These are phyloP conservation scores for Tetragnatha versicolor DNA, from an alignment of 1,140 invertebrate species.

Conservation along the genomic window DNA sequence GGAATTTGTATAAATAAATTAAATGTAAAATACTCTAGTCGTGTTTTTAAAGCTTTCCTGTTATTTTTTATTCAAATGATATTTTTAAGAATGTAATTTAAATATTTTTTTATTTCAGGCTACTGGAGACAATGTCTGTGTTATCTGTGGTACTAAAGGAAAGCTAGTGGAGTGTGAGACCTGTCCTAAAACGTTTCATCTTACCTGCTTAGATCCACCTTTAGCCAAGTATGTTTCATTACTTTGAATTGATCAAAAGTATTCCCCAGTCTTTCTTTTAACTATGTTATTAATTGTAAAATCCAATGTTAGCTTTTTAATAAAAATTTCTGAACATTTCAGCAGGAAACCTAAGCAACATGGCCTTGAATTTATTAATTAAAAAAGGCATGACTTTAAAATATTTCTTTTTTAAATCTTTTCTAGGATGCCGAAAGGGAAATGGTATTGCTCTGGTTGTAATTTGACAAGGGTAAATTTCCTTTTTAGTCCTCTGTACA, in stretches of 20 bases:
- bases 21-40: too few relatives aligned
- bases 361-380: not conserved
- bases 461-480: constrained; percentile 53
- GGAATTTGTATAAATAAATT: too few relatives aligned
- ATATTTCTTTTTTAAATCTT: constrained; percentile 14
- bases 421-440: constrained; percentile 61
- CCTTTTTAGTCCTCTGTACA: not conserved
- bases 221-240: constrained; percentile 70
- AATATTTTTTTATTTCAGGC: constrained; percentile 59
- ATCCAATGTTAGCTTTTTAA: too few relatives aligned
- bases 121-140: constrained; percentile 69
- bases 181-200: constrained; percentile 89
- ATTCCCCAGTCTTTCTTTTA: too few relatives aligned
- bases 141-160: constrained; percentile 81
- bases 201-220: constrained; percentile 88
- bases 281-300: too few relatives aligned
- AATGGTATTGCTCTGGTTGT: constrained; percentile 58
- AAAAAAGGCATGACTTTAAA: not conserved
- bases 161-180: constrained; percentile 79
- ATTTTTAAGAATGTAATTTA: not conserved
- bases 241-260: not conserved
- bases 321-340: too few relatives aligned
- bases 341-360: too few relatives aligned
- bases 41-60: too few relatives aligned
- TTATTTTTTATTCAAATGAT: too few relatives aligned